These are phyloP conservation scores for Muraenolepis orangiensis DNA, from an alignment of 2,797 vertebrate species.

Conservation along the genomic window DNA sequence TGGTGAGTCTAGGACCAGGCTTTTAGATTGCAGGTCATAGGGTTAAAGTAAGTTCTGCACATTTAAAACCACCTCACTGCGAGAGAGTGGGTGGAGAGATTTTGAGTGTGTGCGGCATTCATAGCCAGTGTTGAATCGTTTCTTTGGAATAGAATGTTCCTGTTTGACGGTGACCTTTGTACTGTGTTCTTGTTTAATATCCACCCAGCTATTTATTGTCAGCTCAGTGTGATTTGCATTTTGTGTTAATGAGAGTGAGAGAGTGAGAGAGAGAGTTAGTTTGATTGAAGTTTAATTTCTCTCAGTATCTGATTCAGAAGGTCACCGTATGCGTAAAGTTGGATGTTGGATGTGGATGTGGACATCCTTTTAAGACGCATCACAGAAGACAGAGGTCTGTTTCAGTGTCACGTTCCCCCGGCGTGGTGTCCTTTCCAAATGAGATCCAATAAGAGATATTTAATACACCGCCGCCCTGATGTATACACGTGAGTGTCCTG, in stretches of 20 bases:
- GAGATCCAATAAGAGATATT: conserved; percentile 52
- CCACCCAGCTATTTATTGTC: conserved; percentile 52
- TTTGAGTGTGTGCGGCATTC: conserved; percentile 14
- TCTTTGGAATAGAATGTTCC: conserved; percentile 8
- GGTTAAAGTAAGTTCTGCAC: not conserved
- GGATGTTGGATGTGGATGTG: no score
- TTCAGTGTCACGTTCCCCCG: not conserved
- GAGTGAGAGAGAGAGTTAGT: conserved; percentile 6
- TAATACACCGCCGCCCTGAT: conserved; percentile 45
- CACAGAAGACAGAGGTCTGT: not conserved
- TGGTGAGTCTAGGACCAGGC: not conserved
- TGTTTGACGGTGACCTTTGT: conserved; percentile 15
- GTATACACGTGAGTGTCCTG: conserved; percentile 63
- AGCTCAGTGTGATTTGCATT: conserved; percentile 28
- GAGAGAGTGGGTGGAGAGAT: conserved; percentile 19
- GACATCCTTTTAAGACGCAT: not conserved
- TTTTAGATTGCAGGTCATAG: not conserved
- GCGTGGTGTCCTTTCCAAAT: conserved; percentile 30
- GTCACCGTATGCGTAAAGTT: not conserved
- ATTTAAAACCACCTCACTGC: not conserved
- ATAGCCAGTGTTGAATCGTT: conserved; percentile 12
- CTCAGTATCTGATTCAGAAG: not conserved
- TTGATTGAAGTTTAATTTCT: not conserved
- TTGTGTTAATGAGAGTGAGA: conserved; percentile 13
- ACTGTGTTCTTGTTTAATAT: not conserved